A percentile compares a stretch with the other conserved stretches of the same genome.
phyloP scores from a whole-genome alignment of 2,888 invertebrate genomes.

The Pollenia amentaria region DNA sequence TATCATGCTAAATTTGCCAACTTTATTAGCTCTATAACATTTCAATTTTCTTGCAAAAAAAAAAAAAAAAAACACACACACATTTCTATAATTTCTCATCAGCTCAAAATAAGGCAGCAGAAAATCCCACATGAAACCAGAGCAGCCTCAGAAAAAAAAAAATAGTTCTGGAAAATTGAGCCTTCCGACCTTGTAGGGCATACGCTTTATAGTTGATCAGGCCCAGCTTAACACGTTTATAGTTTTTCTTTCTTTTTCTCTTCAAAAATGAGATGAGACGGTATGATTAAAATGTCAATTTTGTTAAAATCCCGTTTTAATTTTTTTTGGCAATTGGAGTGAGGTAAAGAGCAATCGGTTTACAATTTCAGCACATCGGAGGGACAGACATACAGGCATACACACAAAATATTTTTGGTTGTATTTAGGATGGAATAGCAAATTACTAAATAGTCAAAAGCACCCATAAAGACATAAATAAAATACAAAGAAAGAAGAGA shows the following conservation, averaged over 20 bases:
- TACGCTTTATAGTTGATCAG: neutral
- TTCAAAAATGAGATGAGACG: constrained; percentile 22
- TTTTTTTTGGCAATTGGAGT: constrained; percentile 31
- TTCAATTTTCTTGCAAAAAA: constrained; percentile 12
- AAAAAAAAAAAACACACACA: no score
- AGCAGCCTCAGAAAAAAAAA: neutral
- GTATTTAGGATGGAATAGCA: neutral
- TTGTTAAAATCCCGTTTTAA: constrained; percentile 40
- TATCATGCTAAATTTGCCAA: neutral
- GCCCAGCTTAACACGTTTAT: constrained; percentile 28
- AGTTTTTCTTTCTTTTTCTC: neutral
- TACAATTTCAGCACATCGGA: constrained; percentile 42
- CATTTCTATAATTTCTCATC: constrained; percentile 23
- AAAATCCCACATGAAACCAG: neutral
- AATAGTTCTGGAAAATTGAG: neutral
- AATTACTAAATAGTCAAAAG: neutral
- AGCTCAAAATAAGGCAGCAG: neutral
- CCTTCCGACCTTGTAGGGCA: neutral
- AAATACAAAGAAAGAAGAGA: neutral
- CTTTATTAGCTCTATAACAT: constrained; percentile 15
- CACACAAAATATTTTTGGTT: neutral
- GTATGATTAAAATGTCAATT: constrained; percentile 64
- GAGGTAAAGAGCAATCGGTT: constrained; percentile 59
- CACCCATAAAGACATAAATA: constrained; percentile 13
- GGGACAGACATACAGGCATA: neutral